phyloP scores from a whole-genome alignment of 2,113 vertebrate species.

The Otis tarda region DNA sequence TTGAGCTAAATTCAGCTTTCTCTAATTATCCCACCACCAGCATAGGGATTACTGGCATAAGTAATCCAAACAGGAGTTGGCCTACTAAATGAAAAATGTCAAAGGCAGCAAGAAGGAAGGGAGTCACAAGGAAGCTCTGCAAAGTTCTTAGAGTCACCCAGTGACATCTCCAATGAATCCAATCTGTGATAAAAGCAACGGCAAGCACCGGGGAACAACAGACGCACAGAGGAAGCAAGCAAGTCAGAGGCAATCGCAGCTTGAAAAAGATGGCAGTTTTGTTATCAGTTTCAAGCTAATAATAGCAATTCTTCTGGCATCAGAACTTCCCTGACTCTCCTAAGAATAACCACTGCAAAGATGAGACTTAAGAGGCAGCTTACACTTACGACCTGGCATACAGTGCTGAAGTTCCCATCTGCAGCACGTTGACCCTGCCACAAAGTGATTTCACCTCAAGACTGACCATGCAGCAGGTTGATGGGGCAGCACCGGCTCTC shows the following conservation, averaged over 20 bases:
- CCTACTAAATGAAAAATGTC: constrained; percentile 13
- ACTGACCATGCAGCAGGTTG: not conserved
- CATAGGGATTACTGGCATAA: constrained; percentile 3
- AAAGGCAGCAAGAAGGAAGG: not conserved
- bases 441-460: not conserved
- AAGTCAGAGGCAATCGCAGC: not conserved
- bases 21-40: not conserved
- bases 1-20: constrained; percentile 1
- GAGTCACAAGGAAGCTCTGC: not conserved
- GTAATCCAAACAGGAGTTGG: constrained; percentile 5
- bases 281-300: not conserved
- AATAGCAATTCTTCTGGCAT: not conserved
- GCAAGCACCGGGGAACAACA: not conserved
- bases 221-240: not conserved
- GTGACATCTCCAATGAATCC: not conserved
- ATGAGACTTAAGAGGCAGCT: not conserved
- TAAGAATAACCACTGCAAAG: not conserved
- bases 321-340: not conserved
- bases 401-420: not conserved
- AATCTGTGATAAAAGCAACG: not conserved
- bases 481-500: not conserved
- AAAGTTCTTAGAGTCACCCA: not conserved
- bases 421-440: not conserved
- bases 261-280: not conserved
- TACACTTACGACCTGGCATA: accelerated